Evolutionary conservation across 2,888 invertebrate genomes (phyloP).

Genomic region (Alviniconcha strummeri): DNA sequence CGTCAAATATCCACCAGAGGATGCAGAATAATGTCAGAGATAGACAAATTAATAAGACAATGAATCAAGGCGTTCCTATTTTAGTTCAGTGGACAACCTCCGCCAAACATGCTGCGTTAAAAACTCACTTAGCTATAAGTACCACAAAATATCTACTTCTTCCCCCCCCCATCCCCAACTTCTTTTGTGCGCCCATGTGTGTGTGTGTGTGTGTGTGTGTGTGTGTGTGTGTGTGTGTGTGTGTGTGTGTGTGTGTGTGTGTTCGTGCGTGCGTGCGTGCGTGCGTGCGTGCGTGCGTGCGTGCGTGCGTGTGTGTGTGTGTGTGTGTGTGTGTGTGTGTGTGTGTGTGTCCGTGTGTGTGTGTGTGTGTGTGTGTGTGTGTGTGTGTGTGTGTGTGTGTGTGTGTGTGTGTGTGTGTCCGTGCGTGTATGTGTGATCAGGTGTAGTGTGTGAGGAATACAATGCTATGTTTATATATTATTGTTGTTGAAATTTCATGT

Average conservation of each 20-base stretch:
- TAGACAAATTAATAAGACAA: too few species aligned
- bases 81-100: too few species aligned
- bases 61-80: too few species aligned
- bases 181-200: neutral
- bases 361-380: neutral
- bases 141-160: too few species aligned
- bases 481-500: too few species aligned
- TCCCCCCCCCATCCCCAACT: too few species aligned
- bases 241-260: neutral
- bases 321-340: neutral
- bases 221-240: neutral
- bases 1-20: too few species aligned
- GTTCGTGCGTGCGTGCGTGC: slow-evolving; percentile 4
- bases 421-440: neutral
- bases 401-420: neutral
- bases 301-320: slow-evolving; percentile 14
- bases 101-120: too few species aligned
- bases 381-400: slow-evolving; percentile 19
- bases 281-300: slow-evolving; percentile 1
- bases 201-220: slow-evolving; percentile 18
- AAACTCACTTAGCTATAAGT: too few species aligned
- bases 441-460: too few species aligned
- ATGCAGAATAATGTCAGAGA: too few species aligned
- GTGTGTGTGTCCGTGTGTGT: neutral
- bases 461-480: too few species aligned